Base-by-base conservation (phyloP, 2,113 vertebrate species). In the Centropristis striata region DNA sequence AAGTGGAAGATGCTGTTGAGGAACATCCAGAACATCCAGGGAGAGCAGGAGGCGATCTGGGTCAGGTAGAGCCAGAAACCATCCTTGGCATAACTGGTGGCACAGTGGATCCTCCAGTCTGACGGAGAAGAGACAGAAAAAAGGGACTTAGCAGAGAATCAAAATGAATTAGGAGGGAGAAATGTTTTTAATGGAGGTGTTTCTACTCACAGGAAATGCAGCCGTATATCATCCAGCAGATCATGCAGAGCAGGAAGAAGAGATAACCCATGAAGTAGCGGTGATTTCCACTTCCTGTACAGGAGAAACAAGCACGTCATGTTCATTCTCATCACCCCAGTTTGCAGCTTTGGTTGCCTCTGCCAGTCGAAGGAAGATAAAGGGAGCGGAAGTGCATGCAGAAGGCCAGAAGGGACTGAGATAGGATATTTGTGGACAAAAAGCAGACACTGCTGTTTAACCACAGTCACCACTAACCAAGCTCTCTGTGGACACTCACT, bases 1-100 rank as follows among this genome's bases (percentile, higher is more conserved):
- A 99, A 98, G 92, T 99, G 98, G 93, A 99, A 99, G 72, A 99
- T 72, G 84, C 98, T 99, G 94, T 99, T 99, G 54, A 99, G 92
- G 90, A 99, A 99, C 98, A 99, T 99, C 98, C 98, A 99, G 86
- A 99, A 99, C 96, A 99, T 98, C 98, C 98, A 99, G 0, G 98
- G 97, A 2, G 98, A 99, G 90, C 97, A 99, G 42, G 97, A 97
- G 70, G 98, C 98, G 60, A 99, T 98, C 86, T 99, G 97, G 32
- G 98, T 98, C 86, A 99, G 87, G 0, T 99, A 99, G 14, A 97
- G 96, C 98, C 98, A 99, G 88, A 99, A 97, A 12, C 98, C 98
- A 61, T 99, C 98, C 93, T 96, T 97, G 64, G 95, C 89, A 0
- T 99, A 99, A 67, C 84, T 97, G 88, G 97, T 98, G 88, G 96